Conservation (phyloP, 2,113 vertebrate genomes). For the Nyctereutes procyonoides region DNA sequence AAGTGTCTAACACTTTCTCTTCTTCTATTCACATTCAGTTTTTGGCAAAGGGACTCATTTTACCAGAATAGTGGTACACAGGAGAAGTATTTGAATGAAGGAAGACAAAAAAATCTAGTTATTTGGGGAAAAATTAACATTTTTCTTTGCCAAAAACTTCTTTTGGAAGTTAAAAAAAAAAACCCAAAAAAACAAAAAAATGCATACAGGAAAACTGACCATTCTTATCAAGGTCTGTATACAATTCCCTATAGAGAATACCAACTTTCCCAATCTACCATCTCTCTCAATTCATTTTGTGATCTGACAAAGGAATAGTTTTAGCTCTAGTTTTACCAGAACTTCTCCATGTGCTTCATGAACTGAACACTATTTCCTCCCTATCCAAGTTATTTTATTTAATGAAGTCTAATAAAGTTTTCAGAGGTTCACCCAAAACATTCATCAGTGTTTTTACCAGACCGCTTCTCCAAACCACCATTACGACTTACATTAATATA, state of each 20-base stretch:
- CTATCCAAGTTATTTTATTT: not conserved
- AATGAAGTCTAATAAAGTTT: not conserved
- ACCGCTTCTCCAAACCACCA: not conserved
- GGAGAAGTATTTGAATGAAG: not conserved
- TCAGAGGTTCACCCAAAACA: not conserved
- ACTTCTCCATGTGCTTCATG: not conserved
- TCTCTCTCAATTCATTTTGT: not conserved
- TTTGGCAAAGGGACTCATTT: not conserved
- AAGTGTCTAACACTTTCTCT: not conserved
- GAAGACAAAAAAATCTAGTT: not conserved
- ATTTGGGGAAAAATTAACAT: not conserved
- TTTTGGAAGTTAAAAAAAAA: not conserved
- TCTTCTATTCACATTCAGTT: not conserved
- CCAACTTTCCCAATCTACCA: not conserved
- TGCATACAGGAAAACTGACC: not conserved
- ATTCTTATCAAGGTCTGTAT: not conserved
- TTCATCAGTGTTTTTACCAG: not conserved
- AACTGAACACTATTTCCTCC: not conserved
- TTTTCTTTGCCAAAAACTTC: slow-evolving; percentile 28
- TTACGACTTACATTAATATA: not conserved
- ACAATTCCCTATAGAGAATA: not conserved
- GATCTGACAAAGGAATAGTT: not conserved
- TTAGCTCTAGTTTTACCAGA: not conserved
- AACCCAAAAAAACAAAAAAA: not conserved
- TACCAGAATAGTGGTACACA: not conserved